Base-by-base conservation (phyloP, 2,113 vertebrate genomes). In the Otocyon megalotis region DNA sequence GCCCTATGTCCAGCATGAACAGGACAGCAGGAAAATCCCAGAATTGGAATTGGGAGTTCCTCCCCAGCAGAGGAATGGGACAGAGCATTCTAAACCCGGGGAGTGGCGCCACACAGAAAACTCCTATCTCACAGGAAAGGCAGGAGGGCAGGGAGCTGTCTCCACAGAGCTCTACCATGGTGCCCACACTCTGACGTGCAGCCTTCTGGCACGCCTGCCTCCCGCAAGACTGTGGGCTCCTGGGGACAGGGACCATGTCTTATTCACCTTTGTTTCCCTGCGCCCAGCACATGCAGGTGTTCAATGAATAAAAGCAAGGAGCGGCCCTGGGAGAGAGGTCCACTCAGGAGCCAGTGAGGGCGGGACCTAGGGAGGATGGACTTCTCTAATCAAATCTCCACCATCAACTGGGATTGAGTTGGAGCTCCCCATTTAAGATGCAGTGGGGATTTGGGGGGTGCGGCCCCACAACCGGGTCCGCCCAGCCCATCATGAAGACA, bases 121-220 rank as follows among this genome's bases (percentile, higher is more conserved):
- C 19, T 4, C 11, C 26, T 30, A 20, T 54, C 8, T 17, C 2
- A 1, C 6, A 14, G 60, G 65, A 30, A 77, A 50, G n/a, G 58
- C 14, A 7, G n/a, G 50, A 43, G 50, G 30, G 15, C 22, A 16
- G 14, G 43, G n/a, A 79, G 67, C 53, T 22, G 24, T 43, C 14
- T 24, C 1, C 1, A 26, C 30, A 43, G 35, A 67, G 30, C 76
- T 72, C 10, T 69, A 1, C 35, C 22, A 1, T 1, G 0, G 48
- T 1, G 7, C 20, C 22, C 24, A 26, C 11, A 22, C 11, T 10
- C 12, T 8, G 2, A 12, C 4, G 19, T 32, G 35, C n/a, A 26
- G 35, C 8, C 12, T 0, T 11, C 8, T 8, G n/a, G 19, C 30
- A 13, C 0, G 2, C 20, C 35, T 14, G 2, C 54, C 48, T 22